Conservation (phyloP, 2,888 invertebrate species). For the Orchesella flavescens region DNA sequence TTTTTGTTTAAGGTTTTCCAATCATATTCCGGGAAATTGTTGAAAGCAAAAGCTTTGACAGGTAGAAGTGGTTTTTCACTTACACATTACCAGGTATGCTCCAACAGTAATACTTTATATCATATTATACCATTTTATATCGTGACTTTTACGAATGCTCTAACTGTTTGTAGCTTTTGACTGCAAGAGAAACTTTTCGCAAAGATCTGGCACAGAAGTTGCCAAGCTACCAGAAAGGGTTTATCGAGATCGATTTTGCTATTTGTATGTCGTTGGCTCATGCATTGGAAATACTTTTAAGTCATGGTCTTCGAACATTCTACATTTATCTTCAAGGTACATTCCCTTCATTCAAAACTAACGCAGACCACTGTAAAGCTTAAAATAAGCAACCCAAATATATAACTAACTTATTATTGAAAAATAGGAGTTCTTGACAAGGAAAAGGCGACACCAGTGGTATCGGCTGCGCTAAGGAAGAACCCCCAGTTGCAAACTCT, state of each 20-base stretch:
- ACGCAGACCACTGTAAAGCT: too few species aligned
- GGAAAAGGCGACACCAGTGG: conserved; percentile 62
- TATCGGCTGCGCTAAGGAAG: conserved; percentile 56
- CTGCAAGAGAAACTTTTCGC: conserved; percentile 76
- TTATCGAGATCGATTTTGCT: conserved; percentile 83
- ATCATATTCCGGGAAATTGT: conserved; percentile 74
- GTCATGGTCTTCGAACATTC: conserved; percentile 90
- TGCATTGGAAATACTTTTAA: conserved; percentile 86
- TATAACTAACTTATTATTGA: not conserved
- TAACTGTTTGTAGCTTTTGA: conserved; percentile 74
- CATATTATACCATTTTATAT: too few species aligned
- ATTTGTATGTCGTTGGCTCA: conserved; percentile 89
- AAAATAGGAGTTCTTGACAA: conserved; percentile 61
- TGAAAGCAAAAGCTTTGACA: conserved; percentile 74
- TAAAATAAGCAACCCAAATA: too few species aligned
- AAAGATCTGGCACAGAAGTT: conserved; percentile 75
- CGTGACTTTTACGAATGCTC: too few species aligned
- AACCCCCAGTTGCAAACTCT: conserved; percentile 49
- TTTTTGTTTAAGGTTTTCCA: conserved; percentile 73
- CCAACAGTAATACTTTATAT: too few species aligned
- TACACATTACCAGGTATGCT: conserved; percentile 74
- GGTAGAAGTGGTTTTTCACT: conserved; percentile 74
- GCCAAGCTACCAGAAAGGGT: conserved; percentile 73
- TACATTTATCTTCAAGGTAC: conserved; percentile 82
- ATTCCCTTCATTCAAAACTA: conserved; percentile 21